Percentiles rank a stretch among this genome's conserved stretches.
phyloP scores from a whole-genome alignment of 2,113 vertebrate species.

The Thymallus thymallus region DNA sequence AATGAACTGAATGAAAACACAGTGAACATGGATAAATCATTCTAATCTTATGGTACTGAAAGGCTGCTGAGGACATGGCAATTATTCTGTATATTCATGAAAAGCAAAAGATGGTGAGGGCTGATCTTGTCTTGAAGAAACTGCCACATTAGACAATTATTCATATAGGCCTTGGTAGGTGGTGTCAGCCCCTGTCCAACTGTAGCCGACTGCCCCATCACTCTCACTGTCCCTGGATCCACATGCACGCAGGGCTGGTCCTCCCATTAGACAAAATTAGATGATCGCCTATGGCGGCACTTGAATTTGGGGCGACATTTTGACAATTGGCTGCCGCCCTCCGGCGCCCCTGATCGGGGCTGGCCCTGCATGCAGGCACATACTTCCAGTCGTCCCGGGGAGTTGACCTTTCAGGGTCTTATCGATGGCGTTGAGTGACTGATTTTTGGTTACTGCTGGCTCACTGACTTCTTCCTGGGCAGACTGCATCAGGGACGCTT shows the following conservation, averaged over 20 bases:
- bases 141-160: constrained; percentile 57
- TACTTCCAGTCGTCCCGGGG: not conserved
- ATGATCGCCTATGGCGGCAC: no score
- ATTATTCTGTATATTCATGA: constrained; percentile 38
- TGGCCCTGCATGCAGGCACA: no score
- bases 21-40: not conserved
- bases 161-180: constrained; percentile 48
- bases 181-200: constrained; percentile 47
- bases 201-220: constrained; percentile 32
- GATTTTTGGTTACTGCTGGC: constrained; percentile 16
- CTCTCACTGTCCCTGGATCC: no score
- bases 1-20: not conserved
- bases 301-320: no score
- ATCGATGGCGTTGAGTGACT: constrained; percentile 6
- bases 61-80: constrained; percentile 9
- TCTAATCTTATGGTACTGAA: not conserved
- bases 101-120: constrained; percentile 16
- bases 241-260: no score
- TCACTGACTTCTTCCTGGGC: not conserved
- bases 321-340: no score
- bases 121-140: constrained; percentile 33
- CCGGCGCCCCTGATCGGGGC: no score
- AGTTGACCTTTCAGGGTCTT: constrained; percentile 4
- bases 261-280: no score
- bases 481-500: not conserved